A percentile compares a stretch with the other conserved stretches of the same genome.
phyloP scores from a whole-genome alignment of 2,797 vertebrate species.

The Cacajao melanocephalus region DNA sequence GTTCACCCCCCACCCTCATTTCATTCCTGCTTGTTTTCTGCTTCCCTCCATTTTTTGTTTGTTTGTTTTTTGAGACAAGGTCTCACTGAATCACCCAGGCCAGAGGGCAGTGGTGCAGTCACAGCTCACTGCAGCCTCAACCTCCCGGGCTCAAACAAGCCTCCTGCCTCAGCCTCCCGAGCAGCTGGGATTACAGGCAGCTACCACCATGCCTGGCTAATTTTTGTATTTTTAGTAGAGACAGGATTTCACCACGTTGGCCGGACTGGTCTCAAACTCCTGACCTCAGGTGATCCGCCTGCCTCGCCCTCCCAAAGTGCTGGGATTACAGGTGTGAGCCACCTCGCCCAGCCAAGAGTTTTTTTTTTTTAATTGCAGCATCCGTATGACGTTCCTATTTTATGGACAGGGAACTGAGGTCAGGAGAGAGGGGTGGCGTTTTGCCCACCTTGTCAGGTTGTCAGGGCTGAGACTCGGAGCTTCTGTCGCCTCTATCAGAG shows the following conservation, averaged over 20 bases:
- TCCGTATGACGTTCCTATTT: not conserved
- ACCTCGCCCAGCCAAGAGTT: not conserved
- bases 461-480: not conserved
- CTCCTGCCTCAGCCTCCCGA: too few species aligned
- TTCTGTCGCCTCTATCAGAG: not conserved
- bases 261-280: not conserved
- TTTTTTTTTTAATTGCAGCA: not conserved
- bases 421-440: not conserved
- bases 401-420: not conserved
- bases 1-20: fast-evolving
- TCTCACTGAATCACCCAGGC: not conserved
- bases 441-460: not conserved
- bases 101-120: not conserved
- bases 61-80: not conserved
- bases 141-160: not conserved
- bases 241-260: not conserved
- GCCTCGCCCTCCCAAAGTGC: not conserved
- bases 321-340: not conserved
- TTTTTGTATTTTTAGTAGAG: not conserved
- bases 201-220: not conserved
- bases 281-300: not conserved
- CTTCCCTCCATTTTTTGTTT: not conserved
- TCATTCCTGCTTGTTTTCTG: not conserved
- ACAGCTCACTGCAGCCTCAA: not conserved
- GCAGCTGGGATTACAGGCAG: too few species aligned